These are phyloP conservation scores for Rhingia campestris DNA, from an alignment of 2,888 invertebrate species.

Conservation along the genomic window DNA sequence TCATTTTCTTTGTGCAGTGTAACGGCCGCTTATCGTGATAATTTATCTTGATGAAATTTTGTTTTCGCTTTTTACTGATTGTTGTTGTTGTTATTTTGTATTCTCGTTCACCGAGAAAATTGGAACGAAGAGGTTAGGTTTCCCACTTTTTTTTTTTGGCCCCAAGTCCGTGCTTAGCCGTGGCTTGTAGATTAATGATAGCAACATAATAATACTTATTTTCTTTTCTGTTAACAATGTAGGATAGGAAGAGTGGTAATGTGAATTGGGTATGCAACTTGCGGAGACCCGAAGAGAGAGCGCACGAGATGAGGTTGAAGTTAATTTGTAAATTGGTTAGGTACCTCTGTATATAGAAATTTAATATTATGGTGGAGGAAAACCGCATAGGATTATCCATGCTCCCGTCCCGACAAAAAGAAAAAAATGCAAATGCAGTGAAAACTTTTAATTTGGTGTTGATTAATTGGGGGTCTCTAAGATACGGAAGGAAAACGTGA, in stretches of 20 bases:
- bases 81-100: slow-evolving; percentile 38
- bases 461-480: slow-evolving; percentile 18
- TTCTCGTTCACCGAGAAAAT: slow-evolving; percentile 42
- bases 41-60: slow-evolving; percentile 74
- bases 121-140: slow-evolving; percentile 58
- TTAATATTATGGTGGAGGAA: slow-evolving; percentile 3
- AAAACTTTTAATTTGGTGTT: slow-evolving; percentile 22
- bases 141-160: slow-evolving; percentile 5
- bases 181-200: slow-evolving; percentile 72
- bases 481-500: too few relatives aligned
- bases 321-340: slow-evolving; percentile 54
- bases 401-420: neutral
- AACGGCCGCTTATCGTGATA: slow-evolving; percentile 69
- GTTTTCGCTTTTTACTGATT: slow-evolving; percentile 67
- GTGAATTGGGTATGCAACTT: slow-evolving; percentile 26
- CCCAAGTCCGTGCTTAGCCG: slow-evolving; percentile 52
- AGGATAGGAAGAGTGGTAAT: slow-evolving; percentile 25
- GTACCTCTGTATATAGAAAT: slow-evolving; percentile 1
- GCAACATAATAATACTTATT: slow-evolving; percentile 68
- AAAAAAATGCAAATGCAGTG: neutral
- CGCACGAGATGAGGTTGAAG: slow-evolving; percentile 33
- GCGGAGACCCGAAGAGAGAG: neutral
- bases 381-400: slow-evolving; percentile 8
- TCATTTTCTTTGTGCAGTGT: slow-evolving; percentile 69
- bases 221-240: slow-evolving; percentile 48